A percentile compares a stretch with the other conserved stretches of the same genome.
Evolutionary conservation across 2,797 vertebrate genomes (phyloP).

Genomic region (Philypnodon macrostomus): DNA sequence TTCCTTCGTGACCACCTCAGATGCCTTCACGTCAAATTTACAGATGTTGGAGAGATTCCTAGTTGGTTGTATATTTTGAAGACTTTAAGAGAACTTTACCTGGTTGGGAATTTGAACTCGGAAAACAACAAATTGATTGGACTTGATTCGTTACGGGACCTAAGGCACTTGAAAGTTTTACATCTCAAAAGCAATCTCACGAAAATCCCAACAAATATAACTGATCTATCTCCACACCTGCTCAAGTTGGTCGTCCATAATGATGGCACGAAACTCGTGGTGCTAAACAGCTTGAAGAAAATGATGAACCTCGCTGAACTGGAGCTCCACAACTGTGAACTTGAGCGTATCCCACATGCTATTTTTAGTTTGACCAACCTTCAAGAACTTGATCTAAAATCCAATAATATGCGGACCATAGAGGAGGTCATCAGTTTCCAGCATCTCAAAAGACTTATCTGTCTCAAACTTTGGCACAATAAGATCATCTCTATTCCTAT

Average conservation of each 20-base stretch:
- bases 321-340: slow-evolving; percentile 94
- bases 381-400: slow-evolving; percentile 95
- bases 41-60: slow-evolving; percentile 96
- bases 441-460: slow-evolving; percentile 94
- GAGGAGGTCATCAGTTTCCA: slow-evolving; percentile 99
- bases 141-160: slow-evolving; percentile 92
- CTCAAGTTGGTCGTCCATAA: slow-evolving; percentile 94
- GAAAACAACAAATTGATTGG: slow-evolving; percentile 99
- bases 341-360: slow-evolving; percentile 96
- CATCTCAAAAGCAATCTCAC: slow-evolving; percentile 98
- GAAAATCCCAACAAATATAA: slow-evolving; percentile 98
- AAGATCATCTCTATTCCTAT: slow-evolving; percentile 94
- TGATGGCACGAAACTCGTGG: slow-evolving; percentile 94
- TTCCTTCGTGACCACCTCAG: slow-evolving; percentile 95
- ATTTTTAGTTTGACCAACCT: slow-evolving; percentile 97
- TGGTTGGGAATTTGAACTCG: slow-evolving; percentile 95
- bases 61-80: slow-evolving; percentile 96
- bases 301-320: slow-evolving; percentile 94
- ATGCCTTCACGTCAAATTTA: slow-evolving; percentile 99
- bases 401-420: slow-evolving; percentile 95
- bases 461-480: slow-evolving; percentile 98
- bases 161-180: slow-evolving; percentile 91
- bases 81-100: slow-evolving; percentile 90
- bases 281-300: slow-evolving; percentile 98
- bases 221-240: slow-evolving; percentile 93